A percentile compares a stretch with the other conserved stretches of the same genome.
Conservation (phyloP, 2,113 vertebrate species). For the Bos taurus region DNA sequence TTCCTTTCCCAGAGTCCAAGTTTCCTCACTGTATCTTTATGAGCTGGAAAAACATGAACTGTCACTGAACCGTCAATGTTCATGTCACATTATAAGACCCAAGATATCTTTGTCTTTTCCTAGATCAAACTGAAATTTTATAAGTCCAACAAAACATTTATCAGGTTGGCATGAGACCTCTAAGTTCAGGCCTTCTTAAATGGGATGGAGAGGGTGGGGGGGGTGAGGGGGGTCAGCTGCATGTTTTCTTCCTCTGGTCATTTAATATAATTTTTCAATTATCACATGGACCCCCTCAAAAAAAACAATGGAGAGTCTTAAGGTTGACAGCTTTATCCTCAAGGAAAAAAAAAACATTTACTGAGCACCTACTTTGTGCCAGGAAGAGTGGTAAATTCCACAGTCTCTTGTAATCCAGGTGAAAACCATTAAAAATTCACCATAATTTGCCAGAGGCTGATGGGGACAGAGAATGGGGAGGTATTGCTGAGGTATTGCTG, state of each 20-base stretch:
- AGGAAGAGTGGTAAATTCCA: background rate
- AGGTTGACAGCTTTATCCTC: background rate
- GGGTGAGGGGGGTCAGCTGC: too few relatives aligned
- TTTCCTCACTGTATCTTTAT: constrained; percentile 59
- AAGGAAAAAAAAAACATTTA: background rate
- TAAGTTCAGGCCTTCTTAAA: background rate
- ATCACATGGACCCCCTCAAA: background rate
- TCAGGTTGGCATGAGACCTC: background rate
- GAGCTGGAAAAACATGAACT: constrained; percentile 55
- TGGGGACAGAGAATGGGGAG: too few relatives aligned
- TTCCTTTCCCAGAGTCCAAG: constrained; percentile 55
- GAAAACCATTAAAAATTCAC: background rate
- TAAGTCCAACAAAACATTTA: background rate
- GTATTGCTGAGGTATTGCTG: background rate
- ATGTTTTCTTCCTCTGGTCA: background rate
- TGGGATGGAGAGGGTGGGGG: fast-evolving
- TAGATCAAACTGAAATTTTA: background rate
- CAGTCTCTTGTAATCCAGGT: background rate
- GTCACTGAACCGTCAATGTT: constrained; percentile 32
- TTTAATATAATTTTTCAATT: background rate
- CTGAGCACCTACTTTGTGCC: background rate
- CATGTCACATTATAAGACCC: background rate
- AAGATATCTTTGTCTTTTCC: background rate
- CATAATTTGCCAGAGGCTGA: background rate
- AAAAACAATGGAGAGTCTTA: background rate